Conservation (phyloP, 2,888 invertebrate genomes). For the Myopa tessellatipennis region DNA sequence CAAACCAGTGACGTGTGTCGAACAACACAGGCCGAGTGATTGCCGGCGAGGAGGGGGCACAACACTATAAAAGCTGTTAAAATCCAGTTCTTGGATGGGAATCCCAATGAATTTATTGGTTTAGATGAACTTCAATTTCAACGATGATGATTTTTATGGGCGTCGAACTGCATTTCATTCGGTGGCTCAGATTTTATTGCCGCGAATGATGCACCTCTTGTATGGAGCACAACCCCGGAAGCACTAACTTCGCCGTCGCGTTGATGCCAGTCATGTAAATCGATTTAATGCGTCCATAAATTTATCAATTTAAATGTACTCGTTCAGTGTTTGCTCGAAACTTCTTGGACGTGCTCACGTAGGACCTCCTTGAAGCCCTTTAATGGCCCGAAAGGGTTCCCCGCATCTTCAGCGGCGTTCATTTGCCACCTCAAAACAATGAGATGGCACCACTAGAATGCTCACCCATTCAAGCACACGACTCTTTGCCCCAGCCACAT, state of each 20-base stretch:
- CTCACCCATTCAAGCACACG: background rate
- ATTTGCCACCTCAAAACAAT: background rate
- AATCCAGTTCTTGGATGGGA: slow-evolving; percentile 27
- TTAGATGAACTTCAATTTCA: slow-evolving; percentile 35
- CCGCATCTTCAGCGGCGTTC: too few relatives aligned
- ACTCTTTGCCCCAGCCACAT: background rate
- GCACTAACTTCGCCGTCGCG: background rate
- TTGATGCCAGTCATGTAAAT: slow-evolving; percentile 21
- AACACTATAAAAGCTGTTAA: slow-evolving; percentile 30
- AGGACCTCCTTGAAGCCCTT: background rate
- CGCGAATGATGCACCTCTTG: slow-evolving; percentile 15
- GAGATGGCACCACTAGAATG: background rate
- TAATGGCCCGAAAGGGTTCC: background rate
- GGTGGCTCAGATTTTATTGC: slow-evolving; percentile 31
- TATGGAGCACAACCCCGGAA: background rate
- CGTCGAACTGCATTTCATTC: slow-evolving; percentile 7
- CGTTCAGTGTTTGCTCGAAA: too few relatives aligned
- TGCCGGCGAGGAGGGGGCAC: too few relatives aligned
- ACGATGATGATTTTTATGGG: slow-evolving; percentile 38
- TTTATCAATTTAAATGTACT: slow-evolving; percentile 24
- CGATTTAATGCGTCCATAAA: slow-evolving; percentile 25
- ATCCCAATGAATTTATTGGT: slow-evolving; percentile 24
- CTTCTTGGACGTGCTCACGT: too few relatives aligned
- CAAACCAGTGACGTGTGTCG: slow-evolving; percentile 18
- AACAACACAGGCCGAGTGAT: background rate